These are phyloP conservation scores for Metallyticus violacea DNA, from an alignment of 2,888 invertebrate species.

Conservation along the genomic window DNA sequence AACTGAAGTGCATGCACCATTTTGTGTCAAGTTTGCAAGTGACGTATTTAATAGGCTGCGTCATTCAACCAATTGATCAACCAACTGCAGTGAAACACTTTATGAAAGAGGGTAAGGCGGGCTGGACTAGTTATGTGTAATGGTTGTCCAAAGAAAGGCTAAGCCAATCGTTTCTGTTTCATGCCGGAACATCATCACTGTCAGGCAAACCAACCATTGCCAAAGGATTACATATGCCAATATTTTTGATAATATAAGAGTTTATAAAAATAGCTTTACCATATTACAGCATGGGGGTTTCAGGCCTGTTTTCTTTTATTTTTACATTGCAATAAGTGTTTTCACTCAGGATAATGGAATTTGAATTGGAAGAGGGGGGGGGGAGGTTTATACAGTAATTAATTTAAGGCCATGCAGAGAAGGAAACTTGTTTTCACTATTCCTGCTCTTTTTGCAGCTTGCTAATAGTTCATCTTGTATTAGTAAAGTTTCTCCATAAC, in stretches of 20 bases:
- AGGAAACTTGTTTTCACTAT: background rate
- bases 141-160: slow-evolving; percentile 30
- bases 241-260: background rate
- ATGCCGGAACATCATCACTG: slow-evolving; percentile 22
- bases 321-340: slow-evolving; percentile 9
- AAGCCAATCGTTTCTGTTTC: slow-evolving; percentile 28
- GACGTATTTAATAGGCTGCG: slow-evolving; percentile 16
- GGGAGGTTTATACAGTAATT: slow-evolving; percentile 25
- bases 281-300: background rate
- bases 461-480: background rate
- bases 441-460: background rate
- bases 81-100: slow-evolving; percentile 17
- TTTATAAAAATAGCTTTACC: background rate
- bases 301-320: background rate
- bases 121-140: slow-evolving; percentile 22
- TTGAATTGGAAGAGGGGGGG: background rate
- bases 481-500: background rate
- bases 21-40: slow-evolving; percentile 19
- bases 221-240: slow-evolving; percentile 2
- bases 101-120: slow-evolving; percentile 8
- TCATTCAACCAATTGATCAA: slow-evolving; percentile 21
- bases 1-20: slow-evolving; percentile 4
- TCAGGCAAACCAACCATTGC: slow-evolving; percentile 30
- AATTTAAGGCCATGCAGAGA: slow-evolving; percentile 29
- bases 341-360: slow-evolving; percentile 9